Percentiles rank a stretch among this genome's conserved stretches.
These are phyloP conservation scores for Pseudococcus longispinus DNA, from an alignment of 2,888 invertebrate species.

Conservation along the genomic window DNA sequence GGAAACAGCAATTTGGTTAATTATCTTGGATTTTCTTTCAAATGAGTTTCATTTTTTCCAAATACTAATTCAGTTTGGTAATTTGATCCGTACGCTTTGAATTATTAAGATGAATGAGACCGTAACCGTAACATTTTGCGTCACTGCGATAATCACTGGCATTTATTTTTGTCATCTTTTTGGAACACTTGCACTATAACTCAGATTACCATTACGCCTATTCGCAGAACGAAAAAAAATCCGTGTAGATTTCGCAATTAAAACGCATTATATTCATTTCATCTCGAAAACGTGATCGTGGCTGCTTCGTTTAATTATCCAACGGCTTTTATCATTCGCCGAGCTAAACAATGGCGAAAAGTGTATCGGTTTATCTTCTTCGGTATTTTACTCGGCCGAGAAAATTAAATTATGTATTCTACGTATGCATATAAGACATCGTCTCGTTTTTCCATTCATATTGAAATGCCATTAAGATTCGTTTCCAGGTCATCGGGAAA, in stretches of 20 bases:
- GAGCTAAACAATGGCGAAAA: neutral
- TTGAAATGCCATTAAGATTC: neutral
- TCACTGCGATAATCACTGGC: neutral
- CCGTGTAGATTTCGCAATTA: neutral
- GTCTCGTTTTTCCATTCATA: neutral
- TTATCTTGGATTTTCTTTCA: neutral
- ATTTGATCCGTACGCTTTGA: neutral
- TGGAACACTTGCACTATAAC: neutral
- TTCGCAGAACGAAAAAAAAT: neutral
- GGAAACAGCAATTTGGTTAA: neutral
- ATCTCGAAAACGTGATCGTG: neutral
- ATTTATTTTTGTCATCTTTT: constrained; percentile 18
- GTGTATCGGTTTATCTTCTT: neutral
- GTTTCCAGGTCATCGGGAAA: constrained; percentile 1
- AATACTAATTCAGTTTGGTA: neutral
- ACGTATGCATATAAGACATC: neutral
- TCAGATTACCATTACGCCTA: neutral
- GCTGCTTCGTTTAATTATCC: neutral
- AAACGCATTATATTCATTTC: neutral
- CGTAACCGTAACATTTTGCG: neutral
- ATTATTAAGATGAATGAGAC: constrained; percentile 36
- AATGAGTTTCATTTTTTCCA: neutral
- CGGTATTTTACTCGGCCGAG: neutral
- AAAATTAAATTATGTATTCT: neutral
- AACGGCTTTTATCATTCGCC: neutral